These are phyloP conservation scores for Lepus townsendii DNA, from an alignment of 2,797 vertebrate genomes.

Conservation along the genomic window DNA sequence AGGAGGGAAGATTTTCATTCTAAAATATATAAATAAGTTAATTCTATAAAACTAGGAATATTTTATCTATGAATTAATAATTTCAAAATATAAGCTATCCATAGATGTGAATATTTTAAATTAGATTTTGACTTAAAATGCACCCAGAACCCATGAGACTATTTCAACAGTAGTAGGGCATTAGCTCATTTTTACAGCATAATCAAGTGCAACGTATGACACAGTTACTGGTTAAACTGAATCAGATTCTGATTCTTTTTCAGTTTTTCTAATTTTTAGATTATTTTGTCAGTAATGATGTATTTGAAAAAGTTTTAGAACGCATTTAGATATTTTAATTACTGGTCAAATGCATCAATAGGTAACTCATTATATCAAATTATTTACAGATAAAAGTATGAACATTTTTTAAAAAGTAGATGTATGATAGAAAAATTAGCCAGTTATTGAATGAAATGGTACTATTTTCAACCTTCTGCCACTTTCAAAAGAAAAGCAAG, in stretches of 20 bases:
- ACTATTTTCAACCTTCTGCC: conserved; percentile 47
- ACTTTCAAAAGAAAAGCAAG: conserved; percentile 65
- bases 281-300: conserved; percentile 25
- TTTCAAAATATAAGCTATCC: conserved; percentile 59
- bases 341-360: background rate
- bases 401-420: background rate
- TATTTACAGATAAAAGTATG: conserved; percentile 48
- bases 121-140: conserved; percentile 56
- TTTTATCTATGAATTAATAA: conserved; percentile 66
- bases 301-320: conserved; percentile 48
- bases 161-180: background rate
- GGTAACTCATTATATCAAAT: conserved; percentile 6
- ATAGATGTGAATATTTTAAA: conserved; percentile 58
- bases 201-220: background rate
- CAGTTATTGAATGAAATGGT: conserved; percentile 18
- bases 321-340: conserved; percentile 49
- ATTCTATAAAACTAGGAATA: conserved; percentile 43
- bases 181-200: background rate
- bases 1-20: conserved; percentile 55
- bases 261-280: conserved; percentile 16
- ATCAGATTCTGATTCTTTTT: conserved; percentile 18
- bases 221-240: conserved; percentile 24
- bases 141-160: background rate
- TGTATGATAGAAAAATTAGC: background rate
- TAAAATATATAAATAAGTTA: conserved; percentile 48